phyloP scores from a whole-genome alignment of 1,140 invertebrate species.

The Diabrotica undecimpunctata region DNA sequence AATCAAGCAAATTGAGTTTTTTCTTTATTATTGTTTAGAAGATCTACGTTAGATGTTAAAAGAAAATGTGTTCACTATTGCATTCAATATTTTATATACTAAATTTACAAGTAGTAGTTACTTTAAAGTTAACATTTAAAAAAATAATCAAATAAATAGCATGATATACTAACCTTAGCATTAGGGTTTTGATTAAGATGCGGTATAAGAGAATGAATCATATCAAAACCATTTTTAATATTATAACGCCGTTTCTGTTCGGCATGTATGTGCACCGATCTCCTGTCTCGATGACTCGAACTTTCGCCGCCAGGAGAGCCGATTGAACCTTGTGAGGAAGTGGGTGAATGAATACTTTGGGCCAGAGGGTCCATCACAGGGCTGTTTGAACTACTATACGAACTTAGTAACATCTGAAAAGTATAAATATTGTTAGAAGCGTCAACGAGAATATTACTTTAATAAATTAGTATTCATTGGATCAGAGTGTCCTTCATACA shows the following conservation, averaged over 20 bases:
- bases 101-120: no score
- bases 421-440: constrained; percentile 9
- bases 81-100: no score
- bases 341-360: constrained; percentile 40
- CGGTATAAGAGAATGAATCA: constrained; percentile 89
- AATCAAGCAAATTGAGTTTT: no score
- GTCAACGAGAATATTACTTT: neutral
- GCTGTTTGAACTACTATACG: constrained; percentile 40
- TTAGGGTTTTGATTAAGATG: constrained; percentile 86
- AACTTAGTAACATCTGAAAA: constrained; percentile 37
- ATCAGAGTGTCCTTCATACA: no score
- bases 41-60: no score
- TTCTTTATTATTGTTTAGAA: no score
- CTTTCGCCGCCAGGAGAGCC: constrained; percentile 46
- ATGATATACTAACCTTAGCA: constrained; percentile 66
- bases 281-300: constrained; percentile 57
- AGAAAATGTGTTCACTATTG: no score
- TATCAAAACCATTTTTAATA: constrained; percentile 97
- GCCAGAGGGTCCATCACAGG: constrained; percentile 34
- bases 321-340: constrained; percentile 48
- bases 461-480: no score
- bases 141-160: no score
- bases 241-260: constrained; percentile 97
- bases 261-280: constrained; percentile 89
- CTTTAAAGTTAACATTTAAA: no score